Evolutionary conservation across 2,113 vertebrate genomes (phyloP).

Genomic region (Crotalus viridis): DNA sequence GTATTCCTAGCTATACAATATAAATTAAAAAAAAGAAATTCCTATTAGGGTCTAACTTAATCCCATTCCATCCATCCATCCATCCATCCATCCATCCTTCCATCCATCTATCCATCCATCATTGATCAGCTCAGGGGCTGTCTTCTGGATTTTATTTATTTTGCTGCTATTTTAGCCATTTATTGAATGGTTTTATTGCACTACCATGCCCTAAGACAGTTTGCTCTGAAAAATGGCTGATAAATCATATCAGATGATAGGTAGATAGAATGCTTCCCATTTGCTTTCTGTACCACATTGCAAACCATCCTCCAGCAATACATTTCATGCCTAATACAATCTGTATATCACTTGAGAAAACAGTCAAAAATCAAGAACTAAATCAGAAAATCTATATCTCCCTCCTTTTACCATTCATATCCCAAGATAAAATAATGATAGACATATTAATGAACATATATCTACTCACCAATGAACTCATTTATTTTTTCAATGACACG

Average conservation of each 20-base stretch:
- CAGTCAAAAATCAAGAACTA: neutral
- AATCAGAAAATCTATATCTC: neutral
- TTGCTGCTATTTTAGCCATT: neutral
- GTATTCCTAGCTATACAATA: neutral
- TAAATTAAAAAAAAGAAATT: neutral
- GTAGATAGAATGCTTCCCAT: neutral
- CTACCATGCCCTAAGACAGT: neutral
- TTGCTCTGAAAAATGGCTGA: neutral
- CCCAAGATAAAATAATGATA: neutral
- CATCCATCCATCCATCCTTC: neutral
- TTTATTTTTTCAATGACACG: slow-evolving; percentile 13
- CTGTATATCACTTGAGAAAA: neutral
- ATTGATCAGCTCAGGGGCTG: neutral
- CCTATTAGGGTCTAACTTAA: neutral
- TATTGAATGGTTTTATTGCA: neutral
- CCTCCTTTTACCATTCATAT: slow-evolving; percentile 12
- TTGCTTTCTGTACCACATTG: neutral
- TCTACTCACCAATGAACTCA: neutral
- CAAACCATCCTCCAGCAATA: neutral
- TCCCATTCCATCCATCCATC: no score
- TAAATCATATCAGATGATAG: neutral
- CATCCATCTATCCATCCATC: neutral
- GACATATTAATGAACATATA: slow-evolving; percentile 12
- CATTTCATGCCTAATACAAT: neutral
- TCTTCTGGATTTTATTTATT: neutral